Conservation (phyloP, 2,888 invertebrate species). For the Mycalesis mineus region DNA sequence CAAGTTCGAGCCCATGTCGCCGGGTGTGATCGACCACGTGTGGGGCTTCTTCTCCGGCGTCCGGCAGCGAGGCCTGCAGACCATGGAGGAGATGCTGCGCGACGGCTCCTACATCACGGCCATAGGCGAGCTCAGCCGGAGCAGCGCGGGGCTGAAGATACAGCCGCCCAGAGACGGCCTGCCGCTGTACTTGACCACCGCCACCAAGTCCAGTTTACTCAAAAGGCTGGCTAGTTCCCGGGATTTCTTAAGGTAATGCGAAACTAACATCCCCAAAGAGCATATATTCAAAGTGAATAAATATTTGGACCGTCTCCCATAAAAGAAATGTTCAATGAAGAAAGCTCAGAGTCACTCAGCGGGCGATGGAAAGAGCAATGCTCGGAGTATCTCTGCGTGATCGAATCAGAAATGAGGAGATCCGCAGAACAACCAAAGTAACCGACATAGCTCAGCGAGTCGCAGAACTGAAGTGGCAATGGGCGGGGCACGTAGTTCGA, state of each 20-base stretch:
- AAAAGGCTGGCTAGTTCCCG: slow-evolving; percentile 85
- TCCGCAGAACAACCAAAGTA: too few species aligned
- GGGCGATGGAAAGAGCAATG: too few species aligned
- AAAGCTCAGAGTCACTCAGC: too few species aligned
- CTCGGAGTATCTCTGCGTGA: too few species aligned
- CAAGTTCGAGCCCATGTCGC: slow-evolving; percentile 87
- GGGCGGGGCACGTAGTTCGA: too few species aligned
- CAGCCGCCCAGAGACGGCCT: slow-evolving; percentile 84
- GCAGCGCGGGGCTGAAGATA: slow-evolving; percentile 81
- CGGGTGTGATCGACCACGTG: slow-evolving; percentile 87
- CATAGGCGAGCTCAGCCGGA: slow-evolving; percentile 85
- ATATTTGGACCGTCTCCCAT: too few species aligned
- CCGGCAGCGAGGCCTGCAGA: slow-evolving; percentile 89
- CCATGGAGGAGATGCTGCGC: slow-evolving; percentile 90
- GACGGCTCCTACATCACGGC: slow-evolving; percentile 88
- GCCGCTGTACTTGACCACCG: slow-evolving; percentile 87
- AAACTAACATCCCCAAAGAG: too few species aligned
- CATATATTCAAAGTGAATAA: too few species aligned
- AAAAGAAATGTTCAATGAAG: too few species aligned
- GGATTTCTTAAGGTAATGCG: slow-evolving; percentile 84
- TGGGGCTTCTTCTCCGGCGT: slow-evolving; percentile 92
- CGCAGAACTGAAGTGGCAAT: too few species aligned
- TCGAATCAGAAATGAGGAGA: too few species aligned
- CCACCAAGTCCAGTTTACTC: slow-evolving; percentile 85
- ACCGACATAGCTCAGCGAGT: too few species aligned